Conservation (phyloP, 2,888 invertebrate species). For the Ferdinandea cuprea region DNA sequence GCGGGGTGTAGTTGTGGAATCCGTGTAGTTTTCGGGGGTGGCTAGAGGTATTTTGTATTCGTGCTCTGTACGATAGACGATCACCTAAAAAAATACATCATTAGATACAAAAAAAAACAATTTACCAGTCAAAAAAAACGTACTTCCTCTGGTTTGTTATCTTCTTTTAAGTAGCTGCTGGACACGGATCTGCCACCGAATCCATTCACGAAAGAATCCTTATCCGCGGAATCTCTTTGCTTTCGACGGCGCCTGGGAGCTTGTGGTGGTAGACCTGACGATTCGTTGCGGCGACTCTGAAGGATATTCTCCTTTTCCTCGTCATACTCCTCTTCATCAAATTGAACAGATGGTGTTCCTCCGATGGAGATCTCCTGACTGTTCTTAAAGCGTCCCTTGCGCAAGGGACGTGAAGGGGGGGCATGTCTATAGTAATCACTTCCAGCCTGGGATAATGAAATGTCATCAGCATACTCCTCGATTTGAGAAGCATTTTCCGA, state of each 20-base stretch:
- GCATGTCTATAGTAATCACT: conserved; percentile 80
- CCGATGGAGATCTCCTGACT: conserved; percentile 82
- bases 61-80: conserved; percentile 87
- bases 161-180: conserved; percentile 81
- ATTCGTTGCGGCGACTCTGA: conserved; percentile 71
- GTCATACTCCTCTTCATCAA: conserved; percentile 82
- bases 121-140: conserved; percentile 58
- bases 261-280: conserved; percentile 79
- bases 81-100: conserved; percentile 84
- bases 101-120: not conserved
- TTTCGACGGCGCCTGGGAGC: conserved; percentile 82
- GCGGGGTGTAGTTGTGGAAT: conserved; percentile 85
- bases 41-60: conserved; percentile 86
- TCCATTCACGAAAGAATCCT: conserved; percentile 82
- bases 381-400: conserved; percentile 83
- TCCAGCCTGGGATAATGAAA: conserved; percentile 81
- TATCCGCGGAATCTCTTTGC: conserved; percentile 80
- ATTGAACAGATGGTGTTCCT: conserved; percentile 79
- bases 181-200: conserved; percentile 83
- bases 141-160: conserved; percentile 81
- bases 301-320: conserved; percentile 76
- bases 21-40: conserved; percentile 84
- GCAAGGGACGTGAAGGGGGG: conserved; percentile 84
- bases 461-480: conserved; percentile 80
- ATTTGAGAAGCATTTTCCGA: conserved; percentile 79